These are phyloP conservation scores for Lithobates sylvaticus DNA, from an alignment of 2,797 vertebrate species.

Conservation along the genomic window DNA sequence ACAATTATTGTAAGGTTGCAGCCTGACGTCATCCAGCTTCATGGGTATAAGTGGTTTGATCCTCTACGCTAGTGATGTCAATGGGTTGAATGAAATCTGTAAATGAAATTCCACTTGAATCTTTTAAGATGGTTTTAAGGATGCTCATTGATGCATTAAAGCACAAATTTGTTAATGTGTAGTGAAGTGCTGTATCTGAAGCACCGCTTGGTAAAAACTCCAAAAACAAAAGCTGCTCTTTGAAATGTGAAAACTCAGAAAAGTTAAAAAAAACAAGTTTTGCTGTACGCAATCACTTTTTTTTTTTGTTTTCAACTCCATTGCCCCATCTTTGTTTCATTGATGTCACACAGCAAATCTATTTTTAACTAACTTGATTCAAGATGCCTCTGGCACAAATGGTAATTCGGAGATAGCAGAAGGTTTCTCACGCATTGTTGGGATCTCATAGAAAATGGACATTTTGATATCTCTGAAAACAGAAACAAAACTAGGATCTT, in stretches of 20 bases:
- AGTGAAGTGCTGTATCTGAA: background rate
- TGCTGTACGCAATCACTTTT: background rate
- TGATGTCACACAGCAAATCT: slow-evolving; percentile 45
- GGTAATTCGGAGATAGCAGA: slow-evolving; percentile 54
- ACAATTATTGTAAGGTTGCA: no score
- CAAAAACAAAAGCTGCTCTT: background rate
- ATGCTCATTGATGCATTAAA: no score
- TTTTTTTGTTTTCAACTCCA: slow-evolving; percentile 32
- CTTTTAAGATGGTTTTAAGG: no score
- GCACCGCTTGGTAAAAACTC: background rate
- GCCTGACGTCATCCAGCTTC: no score
- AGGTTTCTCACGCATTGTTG: slow-evolving; percentile 58
- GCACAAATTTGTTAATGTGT: no score
- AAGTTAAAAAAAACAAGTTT: background rate
- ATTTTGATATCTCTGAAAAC: slow-evolving; percentile 34
- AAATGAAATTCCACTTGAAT: no score
- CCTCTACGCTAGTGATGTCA: no score
- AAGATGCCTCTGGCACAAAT: slow-evolving; percentile 52
- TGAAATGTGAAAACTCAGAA: background rate
- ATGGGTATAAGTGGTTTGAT: no score
- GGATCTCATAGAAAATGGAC: slow-evolving; percentile 45
- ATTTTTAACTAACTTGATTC: slow-evolving; percentile 58
- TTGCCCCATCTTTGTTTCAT: slow-evolving; percentile 48
- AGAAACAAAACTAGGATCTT: background rate
- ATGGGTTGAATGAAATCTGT: no score